These are phyloP conservation scores for Actinia tenebrosa DNA, from an alignment of 64 coral and sea anemone genomes.

Conservation along the genomic window DNA sequence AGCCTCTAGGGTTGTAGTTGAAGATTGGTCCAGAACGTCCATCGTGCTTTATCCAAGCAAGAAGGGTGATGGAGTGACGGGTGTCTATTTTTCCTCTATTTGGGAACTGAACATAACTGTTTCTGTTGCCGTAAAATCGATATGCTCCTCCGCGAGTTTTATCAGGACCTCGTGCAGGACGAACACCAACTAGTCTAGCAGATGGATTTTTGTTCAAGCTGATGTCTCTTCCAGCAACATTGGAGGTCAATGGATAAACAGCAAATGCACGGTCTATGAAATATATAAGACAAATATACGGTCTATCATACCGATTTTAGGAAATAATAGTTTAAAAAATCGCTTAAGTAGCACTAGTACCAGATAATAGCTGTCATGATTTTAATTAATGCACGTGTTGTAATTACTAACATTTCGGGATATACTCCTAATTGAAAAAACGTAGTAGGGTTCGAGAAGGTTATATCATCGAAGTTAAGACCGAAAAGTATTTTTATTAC, in stretches of 20 bases:
- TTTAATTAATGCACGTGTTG: no score
- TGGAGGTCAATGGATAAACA: conserved; percentile 51
- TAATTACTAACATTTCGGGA: no score
- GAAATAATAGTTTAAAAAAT: not conserved
- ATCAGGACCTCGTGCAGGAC: conserved; percentile 41
- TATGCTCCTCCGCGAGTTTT: conserved; percentile 34
- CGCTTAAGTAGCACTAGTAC: not conserved
- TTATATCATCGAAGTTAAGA: no score
- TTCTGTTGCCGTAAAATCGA: conserved; percentile 39
- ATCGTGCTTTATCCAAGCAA: conserved; percentile 57
- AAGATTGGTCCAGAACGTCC: conserved; percentile 66
- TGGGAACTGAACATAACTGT: conserved; percentile 61
- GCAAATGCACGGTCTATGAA: conserved; percentile 11
- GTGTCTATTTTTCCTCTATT: conserved; percentile 64
- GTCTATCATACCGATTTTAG: no score
- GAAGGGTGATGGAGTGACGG: conserved; percentile 43
- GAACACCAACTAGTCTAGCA: conserved; percentile 29
- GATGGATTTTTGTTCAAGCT: conserved; percentile 44
- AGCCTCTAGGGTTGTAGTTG: conserved; percentile 51
- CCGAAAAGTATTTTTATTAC: no score
- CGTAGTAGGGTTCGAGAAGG: no score
- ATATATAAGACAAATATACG: no score
- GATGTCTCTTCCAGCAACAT: conserved; percentile 46
- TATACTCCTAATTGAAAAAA: no score
- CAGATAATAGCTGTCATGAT: no score